Conservation (phyloP, 2,888 invertebrate species). For the Tholera decimalis region DNA sequence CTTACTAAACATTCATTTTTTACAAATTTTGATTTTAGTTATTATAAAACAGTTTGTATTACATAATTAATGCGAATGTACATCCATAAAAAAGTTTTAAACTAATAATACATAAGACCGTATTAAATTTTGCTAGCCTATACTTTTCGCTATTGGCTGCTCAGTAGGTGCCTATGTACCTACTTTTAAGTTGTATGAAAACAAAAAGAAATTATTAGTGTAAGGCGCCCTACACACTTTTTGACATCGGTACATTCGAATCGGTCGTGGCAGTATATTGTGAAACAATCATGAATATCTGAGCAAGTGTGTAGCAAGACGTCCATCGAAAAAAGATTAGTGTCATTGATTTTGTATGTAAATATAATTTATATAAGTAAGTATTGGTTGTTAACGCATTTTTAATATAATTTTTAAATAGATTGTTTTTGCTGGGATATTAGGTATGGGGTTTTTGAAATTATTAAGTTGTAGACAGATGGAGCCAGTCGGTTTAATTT, state of each 20-base stretch:
- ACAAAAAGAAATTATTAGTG: neutral
- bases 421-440: no score
- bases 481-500: no score
- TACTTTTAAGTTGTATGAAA: conserved; percentile 7
- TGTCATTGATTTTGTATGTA: neutral
- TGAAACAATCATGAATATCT: neutral
- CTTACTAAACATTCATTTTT: neutral
- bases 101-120: neutral
- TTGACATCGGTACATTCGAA: neutral
- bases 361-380: neutral
- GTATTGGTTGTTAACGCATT: neutral
- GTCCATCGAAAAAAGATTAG: neutral
- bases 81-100: no score
- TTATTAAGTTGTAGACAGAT: no score
- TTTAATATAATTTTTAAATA: no score
- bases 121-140: neutral
- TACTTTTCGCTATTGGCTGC: neutral
- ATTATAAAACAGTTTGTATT: neutral
- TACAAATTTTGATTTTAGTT: neutral
- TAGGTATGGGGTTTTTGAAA: no score
- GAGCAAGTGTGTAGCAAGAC: neutral
- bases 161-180: neutral
- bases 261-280: neutral
- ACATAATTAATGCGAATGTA: no score
- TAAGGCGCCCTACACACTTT: conserved; percentile 1